Evolutionary conservation across 2,888 invertebrate species (phyloP).

Genomic region (Xestia ashworthii): DNA sequence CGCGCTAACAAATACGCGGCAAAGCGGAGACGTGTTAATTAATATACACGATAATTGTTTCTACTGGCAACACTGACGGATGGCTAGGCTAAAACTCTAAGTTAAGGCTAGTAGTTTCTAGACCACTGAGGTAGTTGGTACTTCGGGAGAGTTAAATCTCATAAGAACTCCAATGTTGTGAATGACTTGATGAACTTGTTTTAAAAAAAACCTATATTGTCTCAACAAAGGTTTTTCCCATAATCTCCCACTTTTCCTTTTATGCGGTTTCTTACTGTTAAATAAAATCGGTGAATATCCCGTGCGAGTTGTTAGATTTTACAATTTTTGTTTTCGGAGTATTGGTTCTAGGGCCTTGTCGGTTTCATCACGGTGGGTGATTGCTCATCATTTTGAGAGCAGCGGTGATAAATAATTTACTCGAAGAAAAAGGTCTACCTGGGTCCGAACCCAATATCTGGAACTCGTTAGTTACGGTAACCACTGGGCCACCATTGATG

Average conservation of each 20-base stretch:
- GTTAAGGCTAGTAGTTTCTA: not conserved
- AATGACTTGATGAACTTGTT: not conserved
- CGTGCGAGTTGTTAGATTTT: not conserved
- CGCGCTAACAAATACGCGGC: slow-evolving; percentile 75
- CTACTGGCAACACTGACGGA: slow-evolving; percentile 22
- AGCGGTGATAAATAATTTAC: not conserved
- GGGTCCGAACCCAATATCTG: not conserved
- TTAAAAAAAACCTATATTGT: not conserved
- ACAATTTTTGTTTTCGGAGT: too few relatives aligned
- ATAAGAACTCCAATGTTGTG: not conserved
- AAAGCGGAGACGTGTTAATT: slow-evolving; percentile 75
- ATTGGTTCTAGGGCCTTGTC: not conserved
- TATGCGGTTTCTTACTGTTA: not conserved
- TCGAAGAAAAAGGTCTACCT: not conserved
- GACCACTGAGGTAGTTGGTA: not conserved
- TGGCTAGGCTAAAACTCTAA: slow-evolving; percentile 11
- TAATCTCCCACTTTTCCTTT: not conserved
- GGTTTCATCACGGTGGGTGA: not conserved
- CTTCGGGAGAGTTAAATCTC: too few relatives aligned
- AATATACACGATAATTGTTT: slow-evolving; percentile 76
- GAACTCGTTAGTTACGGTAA: not conserved
- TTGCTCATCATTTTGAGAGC: not conserved
- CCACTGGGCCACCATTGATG: not conserved
- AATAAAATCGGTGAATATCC: not conserved
- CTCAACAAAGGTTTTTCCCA: not conserved